Evolutionary conservation across 2,797 vertebrate genomes (phyloP).

Genomic region (Acridotheres tristis): DNA sequence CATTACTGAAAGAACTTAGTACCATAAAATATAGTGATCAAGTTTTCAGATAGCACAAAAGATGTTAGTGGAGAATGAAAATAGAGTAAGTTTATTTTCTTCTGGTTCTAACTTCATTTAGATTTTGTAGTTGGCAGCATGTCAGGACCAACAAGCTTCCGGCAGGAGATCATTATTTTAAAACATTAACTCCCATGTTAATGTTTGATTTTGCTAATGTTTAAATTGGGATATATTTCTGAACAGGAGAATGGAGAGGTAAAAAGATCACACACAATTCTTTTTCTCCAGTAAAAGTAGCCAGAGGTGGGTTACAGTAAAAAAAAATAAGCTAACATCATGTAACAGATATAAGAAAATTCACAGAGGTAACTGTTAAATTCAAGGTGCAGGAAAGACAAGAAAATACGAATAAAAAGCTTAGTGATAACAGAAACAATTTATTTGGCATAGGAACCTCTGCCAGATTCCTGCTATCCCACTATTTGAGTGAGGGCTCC

Average conservation of each 20-base stretch:
- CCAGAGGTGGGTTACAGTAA: not conserved
- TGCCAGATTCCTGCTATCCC: not conserved
- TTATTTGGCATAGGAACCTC: not conserved
- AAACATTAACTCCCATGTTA: slow-evolving; percentile 53
- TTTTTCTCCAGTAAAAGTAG: not conserved
- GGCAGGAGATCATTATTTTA: slow-evolving; percentile 58
- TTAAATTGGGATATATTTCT: slow-evolving; percentile 49
- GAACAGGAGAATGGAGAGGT: not conserved
- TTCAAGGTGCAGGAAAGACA: not conserved
- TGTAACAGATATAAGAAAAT: not conserved
- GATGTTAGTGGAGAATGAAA: slow-evolving; percentile 10
- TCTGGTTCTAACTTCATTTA: slow-evolving; percentile 55
- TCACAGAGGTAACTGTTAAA: not conserved
- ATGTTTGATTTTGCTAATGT: slow-evolving; percentile 57
- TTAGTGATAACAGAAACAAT: not conserved
- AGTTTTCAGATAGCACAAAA: slow-evolving; percentile 22
- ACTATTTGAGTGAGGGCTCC: not conserved
- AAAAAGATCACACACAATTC: not conserved
- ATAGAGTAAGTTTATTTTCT: slow-evolving; percentile 41
- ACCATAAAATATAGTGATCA: not conserved
- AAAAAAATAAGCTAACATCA: not conserved
- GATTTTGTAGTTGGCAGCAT: slow-evolving; percentile 45
- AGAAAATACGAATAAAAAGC: not conserved
- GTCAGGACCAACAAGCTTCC: slow-evolving; percentile 48
- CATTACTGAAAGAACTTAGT: slow-evolving; percentile 52